Percentiles rank a stretch among this genome's conserved stretches.
phyloP scores from a whole-genome alignment of 2,888 invertebrate species.

The Conomelus anceps region DNA sequence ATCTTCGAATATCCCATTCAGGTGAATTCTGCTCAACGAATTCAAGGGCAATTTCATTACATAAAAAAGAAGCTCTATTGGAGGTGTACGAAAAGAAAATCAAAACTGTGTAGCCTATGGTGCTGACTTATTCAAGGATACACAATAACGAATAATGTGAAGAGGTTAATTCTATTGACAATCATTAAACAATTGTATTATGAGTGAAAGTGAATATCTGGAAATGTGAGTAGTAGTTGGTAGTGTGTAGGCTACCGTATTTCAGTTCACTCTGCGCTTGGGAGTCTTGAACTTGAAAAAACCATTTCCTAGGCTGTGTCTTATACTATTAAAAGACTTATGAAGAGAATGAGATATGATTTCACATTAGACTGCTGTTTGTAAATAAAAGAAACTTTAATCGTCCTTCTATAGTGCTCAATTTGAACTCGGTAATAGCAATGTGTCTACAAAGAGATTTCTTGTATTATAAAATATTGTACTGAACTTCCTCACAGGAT shows the following conservation, averaged over 20 bases:
- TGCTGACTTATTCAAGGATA: neutral
- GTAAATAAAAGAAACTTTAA: neutral
- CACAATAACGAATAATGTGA: neutral
- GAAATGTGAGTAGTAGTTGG: neutral
- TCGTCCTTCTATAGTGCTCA: neutral
- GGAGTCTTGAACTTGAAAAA: neutral
- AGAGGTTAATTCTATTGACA: neutral
- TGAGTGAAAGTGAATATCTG: neutral
- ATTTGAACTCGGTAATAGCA: neutral
- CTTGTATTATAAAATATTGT: neutral
- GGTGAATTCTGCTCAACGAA: neutral
- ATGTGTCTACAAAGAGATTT: neutral
- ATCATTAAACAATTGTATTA: neutral
- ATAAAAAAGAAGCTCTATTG: neutral
- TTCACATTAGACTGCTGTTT: neutral
- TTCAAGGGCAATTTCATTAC: neutral
- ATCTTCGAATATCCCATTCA: neutral
- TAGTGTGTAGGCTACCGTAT: neutral
- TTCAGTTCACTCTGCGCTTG: neutral
- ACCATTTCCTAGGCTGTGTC: neutral
- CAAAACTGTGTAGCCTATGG: neutral
- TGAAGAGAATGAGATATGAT: neutral
- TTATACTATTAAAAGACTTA: neutral
- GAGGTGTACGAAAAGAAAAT: neutral
- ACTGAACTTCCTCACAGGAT: neutral